phyloP scores from a whole-genome alignment of 2,888 invertebrate genomes.

The Aelia acuminata region DNA sequence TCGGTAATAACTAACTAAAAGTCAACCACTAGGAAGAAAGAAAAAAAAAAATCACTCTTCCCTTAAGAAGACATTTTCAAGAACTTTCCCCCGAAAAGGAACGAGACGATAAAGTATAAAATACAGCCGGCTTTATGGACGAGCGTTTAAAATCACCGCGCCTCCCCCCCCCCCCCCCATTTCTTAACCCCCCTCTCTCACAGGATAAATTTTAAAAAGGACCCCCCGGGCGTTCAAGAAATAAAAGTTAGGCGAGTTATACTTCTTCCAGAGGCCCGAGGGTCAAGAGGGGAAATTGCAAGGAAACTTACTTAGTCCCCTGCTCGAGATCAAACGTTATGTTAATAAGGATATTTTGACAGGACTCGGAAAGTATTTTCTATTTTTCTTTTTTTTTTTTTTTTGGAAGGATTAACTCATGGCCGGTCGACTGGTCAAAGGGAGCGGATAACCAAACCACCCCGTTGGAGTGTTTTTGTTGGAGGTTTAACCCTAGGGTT shows the following conservation, averaged over 20 bases:
- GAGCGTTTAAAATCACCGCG: constrained; percentile 9
- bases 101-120: constrained; percentile 32
- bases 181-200: background rate
- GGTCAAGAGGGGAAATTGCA: constrained; percentile 54
- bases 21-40: background rate
- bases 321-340: constrained; percentile 49
- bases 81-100: background rate
- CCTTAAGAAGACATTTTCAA: constrained; percentile 27
- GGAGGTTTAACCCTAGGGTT: no score
- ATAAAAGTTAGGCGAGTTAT: constrained; percentile 55
- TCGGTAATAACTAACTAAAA: constrained; percentile 23
- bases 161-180: no score
- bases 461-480: no score
- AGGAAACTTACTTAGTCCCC: constrained; percentile 51
- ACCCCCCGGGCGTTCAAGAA: constrained; percentile 27
- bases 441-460: no score
- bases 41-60: background rate
- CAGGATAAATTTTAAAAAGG: constrained; percentile 47
- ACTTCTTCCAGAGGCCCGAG: constrained; percentile 19
- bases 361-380: background rate
- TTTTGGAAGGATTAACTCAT: background rate
- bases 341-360: constrained; percentile 55
- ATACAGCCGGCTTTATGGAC: constrained; percentile 46
- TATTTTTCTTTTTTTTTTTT: background rate
- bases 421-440: constrained; percentile 34